Percentiles rank a stretch among this genome's conserved stretches.
Evolutionary conservation across 2,888 invertebrate genomes (phyloP).

Genomic region (Hermaeophaga mercurialis): DNA sequence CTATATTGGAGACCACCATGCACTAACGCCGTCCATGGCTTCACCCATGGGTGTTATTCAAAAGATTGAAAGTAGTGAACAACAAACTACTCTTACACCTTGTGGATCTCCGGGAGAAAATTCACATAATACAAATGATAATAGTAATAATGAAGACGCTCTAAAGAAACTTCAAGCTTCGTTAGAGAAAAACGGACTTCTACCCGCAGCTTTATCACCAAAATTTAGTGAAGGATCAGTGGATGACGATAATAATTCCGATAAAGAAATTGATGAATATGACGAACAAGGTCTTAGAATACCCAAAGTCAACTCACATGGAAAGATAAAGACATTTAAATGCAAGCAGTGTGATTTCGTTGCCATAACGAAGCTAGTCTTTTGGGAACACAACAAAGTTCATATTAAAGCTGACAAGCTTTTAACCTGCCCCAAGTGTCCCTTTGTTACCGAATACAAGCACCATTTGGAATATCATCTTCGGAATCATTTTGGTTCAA

Average conservation of each 20-base stretch:
- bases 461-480: constrained; percentile 98
- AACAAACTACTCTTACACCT: constrained; percentile 54
- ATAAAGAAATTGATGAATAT: constrained; percentile 58
- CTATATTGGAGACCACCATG: constrained; percentile 37
- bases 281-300: constrained; percentile 66
- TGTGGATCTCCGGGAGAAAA: constrained; percentile 52
- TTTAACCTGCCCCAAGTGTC: constrained; percentile 88
- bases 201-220: constrained; percentile 41
- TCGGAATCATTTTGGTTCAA: constrained; percentile 91
- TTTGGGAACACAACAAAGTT: constrained; percentile 88
- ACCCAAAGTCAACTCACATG: constrained; percentile 68
- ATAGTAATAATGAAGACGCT: constrained; percentile 51
- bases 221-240: constrained; percentile 48
- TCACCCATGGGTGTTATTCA: no score
- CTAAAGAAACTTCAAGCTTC: constrained; percentile 53
- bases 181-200: constrained; percentile 48
- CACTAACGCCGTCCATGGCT: constrained; percentile 63
- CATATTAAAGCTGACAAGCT: constrained; percentile 95
- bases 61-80: constrained; percentile 15
- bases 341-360: constrained; percentile 92
- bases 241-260: constrained; percentile 61
- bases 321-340: constrained; percentile 85
- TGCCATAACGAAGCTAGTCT: constrained; percentile 85
- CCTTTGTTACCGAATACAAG: constrained; percentile 98
- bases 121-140: constrained; percentile 50